A percentile compares a stretch with the other conserved stretches of the same genome.
phyloP scores from a whole-genome alignment of 2,888 invertebrate species.

The Ormyrus pomaceus region DNA sequence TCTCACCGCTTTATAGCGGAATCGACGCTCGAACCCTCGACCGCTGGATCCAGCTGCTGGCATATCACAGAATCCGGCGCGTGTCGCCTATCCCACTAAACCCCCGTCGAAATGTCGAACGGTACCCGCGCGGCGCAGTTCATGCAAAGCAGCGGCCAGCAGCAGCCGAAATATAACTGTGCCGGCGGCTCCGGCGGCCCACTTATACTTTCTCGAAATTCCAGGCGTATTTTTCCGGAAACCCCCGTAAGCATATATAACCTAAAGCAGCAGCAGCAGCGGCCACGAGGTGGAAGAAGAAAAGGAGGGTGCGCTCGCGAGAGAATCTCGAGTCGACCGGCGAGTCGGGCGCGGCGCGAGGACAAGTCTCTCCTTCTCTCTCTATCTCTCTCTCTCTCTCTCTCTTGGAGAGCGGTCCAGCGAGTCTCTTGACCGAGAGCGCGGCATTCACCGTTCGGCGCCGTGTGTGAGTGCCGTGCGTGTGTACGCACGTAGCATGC shows the following conservation, averaged over 20 bases:
- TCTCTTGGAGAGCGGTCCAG: constrained; percentile 26
- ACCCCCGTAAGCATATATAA: not conserved
- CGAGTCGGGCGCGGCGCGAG: constrained; percentile 1
- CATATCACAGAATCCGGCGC: too few relatives aligned
- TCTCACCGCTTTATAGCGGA: too few relatives aligned
- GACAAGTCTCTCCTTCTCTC: not conserved
- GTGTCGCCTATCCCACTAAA: not conserved
- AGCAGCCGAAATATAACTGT: constrained; percentile 25
- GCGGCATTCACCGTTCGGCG: constrained; percentile 29
- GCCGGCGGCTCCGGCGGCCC: not conserved
- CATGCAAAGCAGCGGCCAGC: constrained; percentile 7
- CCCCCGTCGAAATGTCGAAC: constrained; percentile 7
- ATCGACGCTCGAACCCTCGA: too few relatives aligned
- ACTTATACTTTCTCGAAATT: not conserved
- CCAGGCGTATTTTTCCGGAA: not conserved
- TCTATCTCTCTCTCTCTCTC: not conserved
- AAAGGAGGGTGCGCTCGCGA: too few relatives aligned
- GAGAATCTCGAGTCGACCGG: not conserved
- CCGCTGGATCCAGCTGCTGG: too few relatives aligned
- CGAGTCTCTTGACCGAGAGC: constrained; percentile 32
- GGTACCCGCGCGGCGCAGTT: constrained; percentile 11
- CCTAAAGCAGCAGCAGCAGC: not conserved
- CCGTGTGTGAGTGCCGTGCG: not conserved
- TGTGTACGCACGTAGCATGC: not conserved
- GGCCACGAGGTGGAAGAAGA: not conserved